Evolutionary conservation across 2,797 vertebrate species (phyloP), one percentile per base, ranked within the genome.

Genomic region (Columba guinea): DNA sequence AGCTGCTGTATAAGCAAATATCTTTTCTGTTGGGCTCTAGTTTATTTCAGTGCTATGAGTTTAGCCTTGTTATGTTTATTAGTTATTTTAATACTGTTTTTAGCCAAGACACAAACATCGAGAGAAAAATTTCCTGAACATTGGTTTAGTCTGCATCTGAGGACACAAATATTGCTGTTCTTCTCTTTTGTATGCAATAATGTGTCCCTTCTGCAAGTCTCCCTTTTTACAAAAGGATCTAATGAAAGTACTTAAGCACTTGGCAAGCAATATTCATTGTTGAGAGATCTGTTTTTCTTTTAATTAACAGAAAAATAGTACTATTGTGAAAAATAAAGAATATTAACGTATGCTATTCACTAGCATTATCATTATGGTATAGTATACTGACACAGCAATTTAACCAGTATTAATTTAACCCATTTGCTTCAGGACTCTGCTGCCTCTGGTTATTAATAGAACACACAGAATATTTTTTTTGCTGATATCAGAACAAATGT

Each of bases 21-120:
- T 3, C 1, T 37, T 76, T 63, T 65, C 70, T 85, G 23, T 56
- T 0, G 0, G 44, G 18, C 13, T 84, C 23, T 70, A 30, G 11
- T 48, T 87, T 76, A 63, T 73, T 55, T 59, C 60, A 74, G 26
- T n/a, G 15, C 24, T 70, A 51, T 5, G 28, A 58, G 22, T 81
- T 93, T 35, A 53, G 11, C 32, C 44, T 37, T 73, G 15, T 35
- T 77, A 13, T 9, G 22, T 68, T 2, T 30, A 53, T 53, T 84
- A 48, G 49, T 48, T 39, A 21, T 28, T 12, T 49, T 75, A 79
- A 52, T 63, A 64, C 9, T 41, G 3, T 1, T 51, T 74, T 86
- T 67, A 85, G 27, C 5, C 41, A 48, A 86, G 18, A 19, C 27
- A 68, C 3, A 77, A 60, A 84, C 10, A 51, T 20, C 27, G 28